These are phyloP conservation scores for Macaria notata DNA, from an alignment of 2,888 invertebrate genomes.

Conservation along the genomic window DNA sequence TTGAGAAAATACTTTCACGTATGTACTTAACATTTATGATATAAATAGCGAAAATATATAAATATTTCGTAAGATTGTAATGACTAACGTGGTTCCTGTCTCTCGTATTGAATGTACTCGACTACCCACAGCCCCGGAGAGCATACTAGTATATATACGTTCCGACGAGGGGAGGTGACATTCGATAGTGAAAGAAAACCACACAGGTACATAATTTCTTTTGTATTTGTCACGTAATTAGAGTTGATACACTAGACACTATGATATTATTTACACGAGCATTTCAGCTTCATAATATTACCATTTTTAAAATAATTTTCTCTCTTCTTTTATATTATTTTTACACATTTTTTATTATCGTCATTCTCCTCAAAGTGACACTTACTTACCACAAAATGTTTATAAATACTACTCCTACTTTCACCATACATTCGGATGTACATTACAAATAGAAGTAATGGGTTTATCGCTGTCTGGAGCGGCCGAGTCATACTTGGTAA, in stretches of 20 bases:
- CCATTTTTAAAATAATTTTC: slow-evolving; percentile 72
- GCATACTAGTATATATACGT: no score
- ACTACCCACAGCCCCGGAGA: no score
- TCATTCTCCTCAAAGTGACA: slow-evolving; percentile 66
- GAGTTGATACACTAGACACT: slow-evolving; percentile 73
- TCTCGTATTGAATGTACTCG: no score
- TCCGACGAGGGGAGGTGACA: slow-evolving; percentile 7
- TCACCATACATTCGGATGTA: slow-evolving; percentile 8
- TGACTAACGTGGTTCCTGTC: no score
- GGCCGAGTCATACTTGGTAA: slow-evolving; percentile 34
- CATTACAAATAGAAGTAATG: no score
- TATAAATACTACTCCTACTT: slow-evolving; percentile 43
- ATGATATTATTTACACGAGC: slow-evolving; percentile 77
- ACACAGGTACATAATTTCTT: slow-evolving; percentile 45
- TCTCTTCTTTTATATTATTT: slow-evolving; percentile 74
- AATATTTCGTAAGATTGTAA: no score
- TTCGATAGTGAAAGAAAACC: slow-evolving; percentile 24
- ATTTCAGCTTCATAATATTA: slow-evolving; percentile 77
- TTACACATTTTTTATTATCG: slow-evolving; percentile 60
- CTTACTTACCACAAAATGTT: slow-evolving; percentile 44
- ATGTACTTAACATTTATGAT: no score
- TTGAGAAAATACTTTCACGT: no score
- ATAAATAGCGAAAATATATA: no score
- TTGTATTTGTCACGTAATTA: slow-evolving; percentile 79
- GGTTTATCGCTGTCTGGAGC: slow-evolving; percentile 33